These are phyloP conservation scores for Drosophila aff. DNA, from an alignment of 1,140 invertebrate species.

Conservation along the genomic window DNA sequence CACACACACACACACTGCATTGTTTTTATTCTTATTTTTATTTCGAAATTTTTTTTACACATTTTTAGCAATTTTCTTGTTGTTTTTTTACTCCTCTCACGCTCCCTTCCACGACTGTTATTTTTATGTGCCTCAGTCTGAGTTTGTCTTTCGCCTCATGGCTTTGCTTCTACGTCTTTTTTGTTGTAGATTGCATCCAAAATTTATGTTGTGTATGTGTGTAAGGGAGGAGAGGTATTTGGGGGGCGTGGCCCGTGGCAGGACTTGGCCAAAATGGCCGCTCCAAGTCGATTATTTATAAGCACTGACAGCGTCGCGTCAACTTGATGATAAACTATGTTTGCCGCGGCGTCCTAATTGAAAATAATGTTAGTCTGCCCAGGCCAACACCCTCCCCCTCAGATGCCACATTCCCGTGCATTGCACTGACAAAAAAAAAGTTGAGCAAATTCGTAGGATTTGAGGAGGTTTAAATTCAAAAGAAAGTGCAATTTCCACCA, in stretches of 20 bases:
- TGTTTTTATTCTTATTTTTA: constrained; percentile 26
- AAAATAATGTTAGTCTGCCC: constrained; percentile 72
- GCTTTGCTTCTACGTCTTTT: constrained; percentile 33
- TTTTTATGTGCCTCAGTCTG: constrained; percentile 68
- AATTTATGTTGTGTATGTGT: constrained; percentile 75
- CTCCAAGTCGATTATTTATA: constrained; percentile 81
- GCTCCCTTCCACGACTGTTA: constrained; percentile 17
- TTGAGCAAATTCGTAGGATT: background rate
- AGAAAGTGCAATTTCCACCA: background rate
- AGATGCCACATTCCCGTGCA: background rate
- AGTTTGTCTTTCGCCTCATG: constrained; percentile 41
- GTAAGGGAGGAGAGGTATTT: background rate
- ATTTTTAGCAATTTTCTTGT: constrained; percentile 31
- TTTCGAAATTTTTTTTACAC: constrained; percentile 5
- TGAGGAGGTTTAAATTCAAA: background rate
- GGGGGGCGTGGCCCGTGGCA: constrained; percentile 14
- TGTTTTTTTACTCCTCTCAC: constrained; percentile 23
- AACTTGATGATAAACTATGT: constrained; percentile 84
- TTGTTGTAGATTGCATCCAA: constrained; percentile 73
- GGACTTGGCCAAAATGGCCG: constrained; percentile 69
- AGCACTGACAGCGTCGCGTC: constrained; percentile 81
- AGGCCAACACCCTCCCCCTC: background rate
- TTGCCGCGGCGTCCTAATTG: constrained; percentile 80
- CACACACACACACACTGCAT: constrained; percentile 18
- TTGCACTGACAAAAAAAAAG: background rate